Base-by-base conservation (phyloP, 2,113 vertebrate genomes). In the Egretta garzetta region DNA sequence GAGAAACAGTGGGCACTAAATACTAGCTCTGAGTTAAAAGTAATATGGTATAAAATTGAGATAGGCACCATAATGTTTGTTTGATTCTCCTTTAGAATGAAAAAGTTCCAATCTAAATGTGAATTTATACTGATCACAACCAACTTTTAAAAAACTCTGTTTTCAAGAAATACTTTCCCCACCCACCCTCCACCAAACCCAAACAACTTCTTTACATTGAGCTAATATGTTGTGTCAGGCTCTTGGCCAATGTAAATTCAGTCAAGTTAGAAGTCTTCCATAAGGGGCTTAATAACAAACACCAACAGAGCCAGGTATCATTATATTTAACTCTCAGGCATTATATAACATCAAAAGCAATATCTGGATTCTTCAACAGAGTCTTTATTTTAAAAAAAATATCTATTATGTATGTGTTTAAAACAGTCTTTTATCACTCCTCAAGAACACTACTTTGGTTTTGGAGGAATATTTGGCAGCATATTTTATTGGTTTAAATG, bases 401-500 rank as follows among this genome's bases (percentile, higher is more conserved):
- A 56, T 37, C 8, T 52, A 45, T 39, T 32, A 41, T 21, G 9
- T 32, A 8, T 59, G 8, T 37, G 7, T 88, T 88, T 52, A 67
- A 14, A 47, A 13, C 35, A 68, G 47, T 33, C n/a, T 86, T 94
- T 81, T 86, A 80, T 87, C 64, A 53, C 43, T 85, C 15, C 9
- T 73, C 19, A 52, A 62, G 45, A 93, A 24, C 23, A 49, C 19
- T 49, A 63, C 18, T 74, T 92, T 72, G 71, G 14, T 10, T 89
- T 88, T 73, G 39, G 47, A 88, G 19, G 24, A 94, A 60, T 88
- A 86, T 70, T 95, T 96, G 84, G 74, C 90, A 93, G 53, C 26
- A 15, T 62, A 67, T 96, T 96, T 97, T 52, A 91, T 52, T 66
- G 41, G 21, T 83, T 96, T 94, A 73, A 93, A 94, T 56, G 45